Conservation (phyloP, 1,140 invertebrate species). For the Cherax quadricarinatus region DNA sequence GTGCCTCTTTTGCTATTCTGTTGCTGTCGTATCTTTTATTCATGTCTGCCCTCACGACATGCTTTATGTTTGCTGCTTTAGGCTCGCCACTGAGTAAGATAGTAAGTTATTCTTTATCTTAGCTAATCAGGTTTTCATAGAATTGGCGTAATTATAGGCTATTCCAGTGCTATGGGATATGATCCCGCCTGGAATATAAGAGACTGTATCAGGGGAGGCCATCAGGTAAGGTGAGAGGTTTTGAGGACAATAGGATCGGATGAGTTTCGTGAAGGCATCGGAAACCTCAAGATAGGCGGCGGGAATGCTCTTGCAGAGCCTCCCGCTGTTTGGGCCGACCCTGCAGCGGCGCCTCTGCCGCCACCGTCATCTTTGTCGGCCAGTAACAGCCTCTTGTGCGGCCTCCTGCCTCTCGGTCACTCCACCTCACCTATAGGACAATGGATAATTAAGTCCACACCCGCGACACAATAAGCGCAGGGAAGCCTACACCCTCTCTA, state of each 20-base stretch:
- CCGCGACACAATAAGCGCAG: not conserved
- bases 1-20: not conserved
- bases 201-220: not conserved
- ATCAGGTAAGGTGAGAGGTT: not conserved
- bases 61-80: not conserved
- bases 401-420: not conserved
- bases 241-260: not conserved
- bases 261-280: not conserved
- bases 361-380: not conserved
- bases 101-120: not conserved
- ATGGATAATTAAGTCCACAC: constrained; percentile 1
- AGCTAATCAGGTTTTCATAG: not conserved
- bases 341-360: not conserved
- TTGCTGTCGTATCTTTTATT: not conserved
- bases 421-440: not conserved
- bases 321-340: not conserved
- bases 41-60: not conserved
- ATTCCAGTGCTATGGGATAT: not conserved
- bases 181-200: not conserved
- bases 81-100: not conserved
- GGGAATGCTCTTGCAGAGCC: not conserved
- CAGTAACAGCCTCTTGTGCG: not conserved
- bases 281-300: not conserved
- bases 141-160: not conserved
- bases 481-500: not conserved